These are phyloP conservation scores for Pipistrellus nathusii DNA, from an alignment of 2,797 vertebrate genomes.

Conservation along the genomic window DNA sequence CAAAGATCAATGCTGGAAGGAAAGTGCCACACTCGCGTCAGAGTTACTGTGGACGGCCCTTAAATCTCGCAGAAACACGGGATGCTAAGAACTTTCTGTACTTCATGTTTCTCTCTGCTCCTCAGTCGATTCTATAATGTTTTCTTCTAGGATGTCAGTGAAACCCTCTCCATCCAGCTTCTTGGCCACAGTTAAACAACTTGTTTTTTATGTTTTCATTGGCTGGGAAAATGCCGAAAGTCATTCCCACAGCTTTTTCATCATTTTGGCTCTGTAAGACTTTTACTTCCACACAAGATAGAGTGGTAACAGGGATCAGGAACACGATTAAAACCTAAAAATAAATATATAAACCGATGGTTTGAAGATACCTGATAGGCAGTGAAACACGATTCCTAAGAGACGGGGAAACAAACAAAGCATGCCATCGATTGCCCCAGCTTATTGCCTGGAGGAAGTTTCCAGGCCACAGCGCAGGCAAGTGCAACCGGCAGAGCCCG, in stretches of 20 bases:
- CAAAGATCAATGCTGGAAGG: background rate
- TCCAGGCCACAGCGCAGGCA: background rate
- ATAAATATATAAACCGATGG: background rate
- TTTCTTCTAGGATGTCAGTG: background rate
- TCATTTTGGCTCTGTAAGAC: slow-evolving; percentile 10
- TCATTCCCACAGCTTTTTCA: background rate
- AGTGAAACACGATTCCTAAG: background rate
- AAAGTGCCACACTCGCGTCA: background rate
- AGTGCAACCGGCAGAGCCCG: background rate
- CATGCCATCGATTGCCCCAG: background rate
- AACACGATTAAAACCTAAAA: background rate
- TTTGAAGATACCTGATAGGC: background rate
- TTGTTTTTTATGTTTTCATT: slow-evolving; percentile 12
- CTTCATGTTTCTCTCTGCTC: background rate
- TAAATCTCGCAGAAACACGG: background rate
- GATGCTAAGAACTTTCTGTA: slow-evolving; percentile 1
- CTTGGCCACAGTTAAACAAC: background rate
- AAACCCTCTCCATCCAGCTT: background rate
- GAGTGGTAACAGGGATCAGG: slow-evolving; percentile 5
- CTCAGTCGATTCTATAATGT: background rate
- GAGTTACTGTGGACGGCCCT: background rate
- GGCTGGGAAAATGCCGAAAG: background rate
- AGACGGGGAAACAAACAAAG: background rate
- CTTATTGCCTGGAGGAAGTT: background rate
- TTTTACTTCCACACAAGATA: slow-evolving; percentile 16